Conservation (phyloP, 2,113 vertebrate species). For the Hiodon tergisus region DNA sequence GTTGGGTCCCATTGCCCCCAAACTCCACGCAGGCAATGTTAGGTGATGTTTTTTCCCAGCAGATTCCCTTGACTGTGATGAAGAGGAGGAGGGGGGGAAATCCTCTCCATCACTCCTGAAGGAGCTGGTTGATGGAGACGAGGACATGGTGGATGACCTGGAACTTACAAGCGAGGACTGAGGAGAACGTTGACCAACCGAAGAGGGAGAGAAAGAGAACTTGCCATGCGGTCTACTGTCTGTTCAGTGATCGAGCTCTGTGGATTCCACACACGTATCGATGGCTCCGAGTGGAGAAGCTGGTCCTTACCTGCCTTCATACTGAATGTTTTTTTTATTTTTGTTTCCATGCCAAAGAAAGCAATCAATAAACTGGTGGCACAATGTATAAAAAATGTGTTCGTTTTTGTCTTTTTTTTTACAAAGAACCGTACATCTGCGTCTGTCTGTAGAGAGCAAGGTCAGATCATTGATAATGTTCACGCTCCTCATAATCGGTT, state of each 20-base stretch:
- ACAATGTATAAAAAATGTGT: too few species aligned
- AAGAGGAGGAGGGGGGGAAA: not conserved
- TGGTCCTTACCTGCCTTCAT: not conserved
- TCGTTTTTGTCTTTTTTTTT: too few species aligned
- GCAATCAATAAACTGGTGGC: too few species aligned
- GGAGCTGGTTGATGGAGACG: conserved; percentile 17
- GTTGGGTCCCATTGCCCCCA: not conserved
- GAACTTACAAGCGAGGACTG: conserved; percentile 13
- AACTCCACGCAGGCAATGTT: not conserved
- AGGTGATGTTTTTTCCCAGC: not conserved
- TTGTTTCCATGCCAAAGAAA: too few species aligned
- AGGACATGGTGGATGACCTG: conserved; percentile 23
- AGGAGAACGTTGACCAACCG: not conserved
- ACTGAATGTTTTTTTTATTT: not conserved
- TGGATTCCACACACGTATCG: not conserved
- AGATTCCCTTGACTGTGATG: conserved; percentile 1
- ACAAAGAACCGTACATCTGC: too few species aligned
- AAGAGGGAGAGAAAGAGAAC: not conserved
- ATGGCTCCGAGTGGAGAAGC: not conserved
- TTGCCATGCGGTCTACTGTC: not conserved
- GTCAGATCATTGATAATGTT: too few species aligned
- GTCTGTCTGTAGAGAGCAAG: too few species aligned
- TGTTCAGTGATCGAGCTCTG: not conserved
- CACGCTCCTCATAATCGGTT: too few species aligned
- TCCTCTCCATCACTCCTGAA: conserved; percentile 1